Conservation (phyloP, 2,888 invertebrate species). For the Trachelus iudaicus region DNA sequence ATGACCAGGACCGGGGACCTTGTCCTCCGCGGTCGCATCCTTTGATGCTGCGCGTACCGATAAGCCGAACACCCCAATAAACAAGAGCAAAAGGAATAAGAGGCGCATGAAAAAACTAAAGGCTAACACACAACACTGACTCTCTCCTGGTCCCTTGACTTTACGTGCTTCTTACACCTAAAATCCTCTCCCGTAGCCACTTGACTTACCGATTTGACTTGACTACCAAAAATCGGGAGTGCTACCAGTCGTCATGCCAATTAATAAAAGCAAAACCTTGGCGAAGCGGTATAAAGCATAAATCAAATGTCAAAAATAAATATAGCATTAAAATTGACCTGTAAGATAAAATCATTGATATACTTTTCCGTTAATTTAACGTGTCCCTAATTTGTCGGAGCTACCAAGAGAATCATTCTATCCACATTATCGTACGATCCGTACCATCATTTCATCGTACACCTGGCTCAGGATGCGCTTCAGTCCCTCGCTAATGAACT, state of each 20-base stretch:
- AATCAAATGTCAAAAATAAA: conserved; percentile 23
- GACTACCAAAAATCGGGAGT: neutral
- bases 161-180: conserved; percentile 5
- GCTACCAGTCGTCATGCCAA: conserved; percentile 4
- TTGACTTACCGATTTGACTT: neutral
- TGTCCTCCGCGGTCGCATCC: conserved; percentile 25
- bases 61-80: conserved; percentile 31
- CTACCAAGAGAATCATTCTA: neutral
- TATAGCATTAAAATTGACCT: conserved; percentile 12
- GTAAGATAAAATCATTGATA: conserved; percentile 7
- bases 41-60: conserved; percentile 36
- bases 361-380: neutral
- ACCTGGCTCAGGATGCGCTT: conserved; percentile 40
- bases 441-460: conserved; percentile 49
- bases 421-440: conserved; percentile 41
- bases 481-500: conserved; percentile 54
- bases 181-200: neutral
- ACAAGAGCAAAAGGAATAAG: conserved; percentile 30
- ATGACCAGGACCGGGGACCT: neutral
- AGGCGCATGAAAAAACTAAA: conserved; percentile 18
- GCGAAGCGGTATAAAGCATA: conserved; percentile 1
- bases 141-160: conserved; percentile 4
- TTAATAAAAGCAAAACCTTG: neutral
- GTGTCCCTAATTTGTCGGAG: neutral
- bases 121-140: conserved; percentile 16